Evolutionary conservation across 2,113 vertebrate species (phyloP).

Genomic region (Elephas maximus): DNA sequence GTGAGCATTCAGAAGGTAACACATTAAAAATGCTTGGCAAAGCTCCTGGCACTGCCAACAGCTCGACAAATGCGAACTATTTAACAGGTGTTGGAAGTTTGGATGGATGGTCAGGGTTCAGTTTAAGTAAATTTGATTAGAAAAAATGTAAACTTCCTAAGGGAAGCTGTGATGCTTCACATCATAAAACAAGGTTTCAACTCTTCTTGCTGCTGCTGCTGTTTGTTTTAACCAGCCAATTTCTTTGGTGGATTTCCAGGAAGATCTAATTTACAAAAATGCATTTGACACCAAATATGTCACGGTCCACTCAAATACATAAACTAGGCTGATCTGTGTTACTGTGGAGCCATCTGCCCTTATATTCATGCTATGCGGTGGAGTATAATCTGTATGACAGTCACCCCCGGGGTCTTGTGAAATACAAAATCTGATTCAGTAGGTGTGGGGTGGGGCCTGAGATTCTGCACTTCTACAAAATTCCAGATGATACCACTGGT

Average conservation of each 20-base stretch:
- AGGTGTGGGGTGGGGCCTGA: background rate
- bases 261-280: slow-evolving; percentile 53
- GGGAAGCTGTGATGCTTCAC: background rate
- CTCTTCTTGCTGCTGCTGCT: too few species aligned
- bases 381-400: background rate
- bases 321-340: fast-evolving
- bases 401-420: background rate
- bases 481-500: too few species aligned
- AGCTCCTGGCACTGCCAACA: background rate
- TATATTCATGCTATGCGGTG: fast-evolving
- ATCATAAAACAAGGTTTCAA: background rate
- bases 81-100: background rate
- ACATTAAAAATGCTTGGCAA: background rate
- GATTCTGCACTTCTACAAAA: background rate
- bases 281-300: slow-evolving; percentile 39
- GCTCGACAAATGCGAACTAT: background rate
- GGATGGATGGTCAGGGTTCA: background rate
- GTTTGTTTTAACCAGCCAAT: background rate
- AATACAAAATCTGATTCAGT: background rate
- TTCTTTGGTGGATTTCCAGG: slow-evolving; percentile 12
- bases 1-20: background rate
- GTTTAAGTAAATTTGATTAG: background rate
- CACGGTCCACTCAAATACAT: background rate
- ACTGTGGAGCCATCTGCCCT: fast-evolving
- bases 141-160: background rate